Percentiles rank a stretch among this genome's conserved stretches.
Conservation (phyloP, 2,888 invertebrate genomes). For the Heliconius ismenius region DNA sequence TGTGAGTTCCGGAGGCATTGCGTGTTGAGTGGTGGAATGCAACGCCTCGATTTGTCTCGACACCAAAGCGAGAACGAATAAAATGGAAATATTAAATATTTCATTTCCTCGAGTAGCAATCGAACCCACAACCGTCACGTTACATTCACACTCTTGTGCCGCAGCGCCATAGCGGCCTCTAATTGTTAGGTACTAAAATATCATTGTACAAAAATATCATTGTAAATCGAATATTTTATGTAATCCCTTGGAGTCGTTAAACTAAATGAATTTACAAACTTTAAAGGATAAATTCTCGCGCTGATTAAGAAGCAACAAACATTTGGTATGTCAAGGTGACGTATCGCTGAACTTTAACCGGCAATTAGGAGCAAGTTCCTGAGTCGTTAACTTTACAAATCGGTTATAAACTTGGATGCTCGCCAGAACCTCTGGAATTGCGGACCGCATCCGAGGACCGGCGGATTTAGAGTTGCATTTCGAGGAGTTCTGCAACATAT, state of each 20-base stretch:
- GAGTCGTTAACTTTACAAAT: slow-evolving; percentile 47
- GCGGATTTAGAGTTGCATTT: slow-evolving; percentile 30
- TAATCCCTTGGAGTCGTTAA: slow-evolving; percentile 27
- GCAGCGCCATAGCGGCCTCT: background rate
- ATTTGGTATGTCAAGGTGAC: slow-evolving; percentile 46
- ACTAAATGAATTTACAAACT: slow-evolving; percentile 33
- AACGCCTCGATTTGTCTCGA: too few species aligned
- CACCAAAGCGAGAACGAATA: too few species aligned
- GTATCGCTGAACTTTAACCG: slow-evolving; percentile 47
- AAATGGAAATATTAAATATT: too few species aligned
- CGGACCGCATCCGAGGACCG: slow-evolving; percentile 39
- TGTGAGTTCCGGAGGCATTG: too few species aligned
- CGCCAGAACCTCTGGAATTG: slow-evolving; percentile 44
- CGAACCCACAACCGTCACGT: too few species aligned
- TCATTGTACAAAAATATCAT: background rate
- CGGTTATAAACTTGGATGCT: slow-evolving; percentile 45
- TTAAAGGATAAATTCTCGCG: slow-evolving; percentile 34
- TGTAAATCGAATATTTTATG: background rate
- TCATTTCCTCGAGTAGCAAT: too few species aligned
- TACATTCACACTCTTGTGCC: too few species aligned
- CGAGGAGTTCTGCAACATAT: background rate
- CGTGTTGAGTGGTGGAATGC: too few species aligned
- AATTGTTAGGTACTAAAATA: background rate
- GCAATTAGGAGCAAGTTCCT: slow-evolving; percentile 54
- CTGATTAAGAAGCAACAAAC: slow-evolving; percentile 40